Percentiles rank a stretch among this genome's conserved stretches.
Evolutionary conservation across 1,140 invertebrate species (phyloP).

Genomic region (Dendrolimus kikuchii): DNA sequence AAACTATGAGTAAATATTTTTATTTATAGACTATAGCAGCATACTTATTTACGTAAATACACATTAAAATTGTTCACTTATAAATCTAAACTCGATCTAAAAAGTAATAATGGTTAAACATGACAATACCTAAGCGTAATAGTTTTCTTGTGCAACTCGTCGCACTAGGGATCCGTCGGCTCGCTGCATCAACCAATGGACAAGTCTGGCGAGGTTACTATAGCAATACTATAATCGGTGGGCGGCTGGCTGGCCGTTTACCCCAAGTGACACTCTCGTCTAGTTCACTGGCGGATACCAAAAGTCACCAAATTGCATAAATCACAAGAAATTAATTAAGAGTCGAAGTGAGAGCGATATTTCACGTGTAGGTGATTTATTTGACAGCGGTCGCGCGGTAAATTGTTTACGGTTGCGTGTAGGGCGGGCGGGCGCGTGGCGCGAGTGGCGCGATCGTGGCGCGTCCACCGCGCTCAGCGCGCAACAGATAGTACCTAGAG

Average conservation of each 20-base stretch:
- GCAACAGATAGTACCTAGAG: conserved; percentile 53
- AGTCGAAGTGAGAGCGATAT: conserved; percentile 7
- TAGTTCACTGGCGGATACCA: conserved; percentile 13
- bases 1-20: too few relatives aligned
- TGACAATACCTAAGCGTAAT: background rate
- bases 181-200: conserved; percentile 32
- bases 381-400: conserved; percentile 17
- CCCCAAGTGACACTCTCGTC: conserved; percentile 19
- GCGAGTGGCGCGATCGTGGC: conserved; percentile 23
- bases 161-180: conserved; percentile 12
- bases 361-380: conserved; percentile 15
- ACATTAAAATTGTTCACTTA: too few relatives aligned
- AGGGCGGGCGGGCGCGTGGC: conserved; percentile 33
- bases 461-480: conserved; percentile 48
- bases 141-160: conserved; percentile 1
- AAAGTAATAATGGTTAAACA: too few relatives aligned
- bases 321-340: conserved; percentile 13
- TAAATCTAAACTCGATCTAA: too few relatives aligned
- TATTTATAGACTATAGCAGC: too few relatives aligned
- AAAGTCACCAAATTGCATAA: conserved; percentile 23
- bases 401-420: conserved; percentile 33
- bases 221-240: conserved; percentile 42
- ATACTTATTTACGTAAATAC: too few relatives aligned
- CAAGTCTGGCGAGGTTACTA: conserved; percentile 36
- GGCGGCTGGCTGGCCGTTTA: conserved; percentile 39